Base-by-base conservation (phyloP, 2,797 vertebrate genomes). In the Rhodeus uyekii region DNA sequence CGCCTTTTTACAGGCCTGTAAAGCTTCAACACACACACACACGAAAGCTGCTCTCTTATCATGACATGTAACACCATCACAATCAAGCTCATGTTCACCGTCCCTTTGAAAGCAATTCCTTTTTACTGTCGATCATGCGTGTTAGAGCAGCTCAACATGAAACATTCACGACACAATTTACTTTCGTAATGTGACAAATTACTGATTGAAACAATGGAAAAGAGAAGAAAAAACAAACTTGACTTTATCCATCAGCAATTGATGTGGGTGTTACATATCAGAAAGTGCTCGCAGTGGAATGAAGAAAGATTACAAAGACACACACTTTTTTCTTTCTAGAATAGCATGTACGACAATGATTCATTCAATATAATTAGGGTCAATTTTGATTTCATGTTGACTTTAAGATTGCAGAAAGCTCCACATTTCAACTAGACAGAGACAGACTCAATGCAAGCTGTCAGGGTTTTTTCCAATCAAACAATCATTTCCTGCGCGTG, bases 41-140 rank as follows among this genome's bases (percentile, higher is more conserved):
- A 61, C 10, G 18, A 18, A 76, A 76, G 19, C 55, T 13, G 27
- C 29, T 48, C 75, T 16, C 19, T 32, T 63, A n/a, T 46, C 29
- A 48, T 24, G 58, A 34, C 75, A 76, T 63, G 58, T 46, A 61
- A 64, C 44, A 13, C 64, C 75, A 76, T 27, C 74, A 76, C 73
- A 36, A 38, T 46, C 58, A 76, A 22, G 42, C 39, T 63, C 39
- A 63, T 48, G 42, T 64, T 77, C 60, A 63, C 39, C 39, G 1
- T 46, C 7, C 27, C 27, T 42, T 16, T 76, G 58, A 63, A 39
- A 63, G 58, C 27, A 3, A n/a, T 24, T 24, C 18, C 58, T 34
- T 76, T 76, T 76, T 46, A 63, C 58, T 64, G 75, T 38, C 29
- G 42, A 77, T 76, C 16, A 76, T 7, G 27, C 4, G 27, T 75